Evolutionary conservation across 37 sponge, comb jelly and placozoan genomes (phyloP), one percentile per base, ranked within the genome.

Genomic region (Bolinopsis microptera): DNA sequence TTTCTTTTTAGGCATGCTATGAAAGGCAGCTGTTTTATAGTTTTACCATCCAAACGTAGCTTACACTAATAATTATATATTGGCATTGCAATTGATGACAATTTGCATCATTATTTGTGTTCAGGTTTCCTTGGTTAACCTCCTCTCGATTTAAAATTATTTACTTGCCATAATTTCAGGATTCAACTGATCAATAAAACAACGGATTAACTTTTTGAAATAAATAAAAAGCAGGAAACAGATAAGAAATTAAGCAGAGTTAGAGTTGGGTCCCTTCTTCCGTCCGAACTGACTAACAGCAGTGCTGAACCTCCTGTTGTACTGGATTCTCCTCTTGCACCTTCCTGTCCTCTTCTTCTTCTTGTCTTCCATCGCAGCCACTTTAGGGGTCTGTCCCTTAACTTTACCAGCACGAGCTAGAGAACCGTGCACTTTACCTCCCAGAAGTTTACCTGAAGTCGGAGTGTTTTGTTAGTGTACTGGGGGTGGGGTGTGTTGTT

Each of bases 361-460:
- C 97, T 99, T 99, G 77, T 99, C 99, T 67, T 96, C 96, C 32
- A 92, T 38, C 69, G 97, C 97, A 36, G 97, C 97, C 18, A 97
- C 97, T 95, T 98, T 98, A 35, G 99, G 99, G 39, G 99, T 99
- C 40, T 96, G 97, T 69, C 97, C 97, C 93, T 96, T 94, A 21
- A 99, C 99, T 93, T 97, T 99, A 0, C 99, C 99, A 95, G 99
- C 99, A 77, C 99, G 97, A 93, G 99, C 97, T 22, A 99, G 95
- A 30, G 99, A 99, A 21, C 99, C 99, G 93, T 99, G 99, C 21
- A 97, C 99, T 96, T 99, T 99, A 69, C 99, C 99, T 96, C 90
- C 90, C 41, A 86, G 90, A 0, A 86, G 26, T 40, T 86, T 86
- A 24, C 90, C 90, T 86, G 90, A 24, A 80, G 16, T 9, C 13